Percentiles rank a stretch among this genome's conserved stretches.
phyloP scores from a whole-genome alignment of 2,113 vertebrate species.

The Lasiurus cinereus region DNA sequence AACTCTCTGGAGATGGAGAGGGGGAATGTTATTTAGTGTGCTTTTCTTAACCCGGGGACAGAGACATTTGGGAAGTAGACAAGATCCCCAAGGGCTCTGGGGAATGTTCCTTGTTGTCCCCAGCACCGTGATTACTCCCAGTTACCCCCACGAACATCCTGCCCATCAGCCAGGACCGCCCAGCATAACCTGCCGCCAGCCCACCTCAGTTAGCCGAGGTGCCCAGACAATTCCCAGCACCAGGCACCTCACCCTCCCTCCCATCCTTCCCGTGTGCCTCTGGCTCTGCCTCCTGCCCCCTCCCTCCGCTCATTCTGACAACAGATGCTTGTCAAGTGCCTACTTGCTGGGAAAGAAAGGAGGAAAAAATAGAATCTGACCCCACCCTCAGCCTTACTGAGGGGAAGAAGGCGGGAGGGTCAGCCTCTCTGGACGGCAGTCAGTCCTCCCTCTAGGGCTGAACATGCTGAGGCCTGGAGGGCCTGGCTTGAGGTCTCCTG shows the following conservation, averaged over 20 bases:
- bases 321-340: background rate
- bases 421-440: background rate
- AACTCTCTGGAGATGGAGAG: constrained; percentile 55
- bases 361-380: background rate
- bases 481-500: background rate
- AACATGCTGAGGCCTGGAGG: background rate
- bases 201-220: background rate
- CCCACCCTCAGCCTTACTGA: background rate
- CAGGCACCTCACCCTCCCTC: too few species aligned
- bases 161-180: background rate
- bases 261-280: background rate
- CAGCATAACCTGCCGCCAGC: background rate
- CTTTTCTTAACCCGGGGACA: constrained; percentile 11
- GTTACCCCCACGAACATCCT: background rate
- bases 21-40: constrained; percentile 12
- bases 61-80: constrained; percentile 2
- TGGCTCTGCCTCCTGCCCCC: background rate
- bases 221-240: background rate
- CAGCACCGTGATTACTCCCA: background rate
- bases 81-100: background rate
- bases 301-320: background rate
- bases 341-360: background rate
- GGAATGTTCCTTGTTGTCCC: background rate
- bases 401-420: too few species aligned
- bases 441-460: background rate